These are phyloP conservation scores for Perodicticus potto DNA, from an alignment of 2,797 vertebrate species.

Conservation along the genomic window DNA sequence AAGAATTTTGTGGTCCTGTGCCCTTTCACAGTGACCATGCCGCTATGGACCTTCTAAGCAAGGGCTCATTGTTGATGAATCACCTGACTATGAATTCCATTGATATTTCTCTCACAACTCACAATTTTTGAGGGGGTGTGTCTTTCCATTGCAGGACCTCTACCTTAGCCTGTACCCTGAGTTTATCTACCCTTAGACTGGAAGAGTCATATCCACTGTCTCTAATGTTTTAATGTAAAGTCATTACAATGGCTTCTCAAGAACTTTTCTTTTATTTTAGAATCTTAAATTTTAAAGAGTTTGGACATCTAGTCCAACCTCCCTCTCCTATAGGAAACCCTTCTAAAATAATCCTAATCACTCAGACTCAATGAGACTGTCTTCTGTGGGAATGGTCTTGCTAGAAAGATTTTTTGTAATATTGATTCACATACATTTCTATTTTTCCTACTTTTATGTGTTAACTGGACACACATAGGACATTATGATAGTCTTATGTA, in stretches of 20 bases:
- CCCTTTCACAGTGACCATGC: background rate
- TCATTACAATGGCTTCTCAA: background rate
- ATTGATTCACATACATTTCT: background rate
- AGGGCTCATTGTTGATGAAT: background rate
- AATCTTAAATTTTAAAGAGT: conserved; percentile 23
- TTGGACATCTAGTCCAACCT: background rate
- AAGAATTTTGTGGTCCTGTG: background rate
- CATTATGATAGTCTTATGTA: background rate
- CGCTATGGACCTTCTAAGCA: background rate
- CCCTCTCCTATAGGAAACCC: background rate
- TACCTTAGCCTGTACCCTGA: background rate
- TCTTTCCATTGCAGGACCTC: background rate
- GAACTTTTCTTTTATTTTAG: background rate
- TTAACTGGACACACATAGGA: background rate
- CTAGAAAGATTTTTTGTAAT: background rate
- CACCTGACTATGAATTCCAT: background rate
- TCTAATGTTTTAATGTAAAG: background rate
- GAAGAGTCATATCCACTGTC: background rate
- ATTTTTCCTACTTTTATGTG: background rate
- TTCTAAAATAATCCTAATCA: background rate
- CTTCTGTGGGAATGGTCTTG: background rate
- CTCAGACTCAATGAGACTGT: background rate
- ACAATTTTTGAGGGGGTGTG: background rate
- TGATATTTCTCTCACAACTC: background rate
- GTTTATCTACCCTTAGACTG: background rate